Conservation (phyloP, 2,113 vertebrate species). For the Myodes glareolus region DNA sequence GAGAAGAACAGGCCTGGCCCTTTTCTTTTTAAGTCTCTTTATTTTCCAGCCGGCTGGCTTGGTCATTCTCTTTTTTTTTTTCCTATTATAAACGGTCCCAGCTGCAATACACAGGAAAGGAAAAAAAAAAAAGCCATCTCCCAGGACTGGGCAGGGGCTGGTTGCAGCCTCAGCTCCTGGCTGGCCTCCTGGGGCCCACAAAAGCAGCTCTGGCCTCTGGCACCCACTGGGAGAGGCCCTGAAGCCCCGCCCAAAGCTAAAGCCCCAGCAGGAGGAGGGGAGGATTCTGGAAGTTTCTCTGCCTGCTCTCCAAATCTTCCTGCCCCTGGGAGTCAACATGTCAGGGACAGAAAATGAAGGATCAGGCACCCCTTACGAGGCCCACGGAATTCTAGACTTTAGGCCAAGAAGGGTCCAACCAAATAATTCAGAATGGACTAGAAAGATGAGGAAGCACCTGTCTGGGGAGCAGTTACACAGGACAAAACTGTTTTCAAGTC, state of each 20-base stretch:
- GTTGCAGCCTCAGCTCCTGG: constrained; percentile 61
- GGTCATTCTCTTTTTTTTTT: constrained; percentile 78
- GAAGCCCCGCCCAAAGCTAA: constrained; percentile 63
- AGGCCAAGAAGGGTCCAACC: not conserved
- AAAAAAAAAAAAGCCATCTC: constrained; percentile 68
- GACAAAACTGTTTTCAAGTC: not conserved
- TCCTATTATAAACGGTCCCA: constrained; percentile 82
- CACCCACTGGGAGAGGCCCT: constrained; percentile 81
- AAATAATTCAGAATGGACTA: not conserved
- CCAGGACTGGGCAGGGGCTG: constrained; percentile 72
- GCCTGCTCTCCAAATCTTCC: constrained; percentile 44
- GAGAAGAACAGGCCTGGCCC: constrained; percentile 79
- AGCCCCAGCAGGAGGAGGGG: constrained; percentile 43
- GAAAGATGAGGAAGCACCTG: not conserved
- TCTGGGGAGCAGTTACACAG: not conserved
- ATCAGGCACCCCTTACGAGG: not conserved
- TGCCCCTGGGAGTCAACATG: constrained; percentile 17
- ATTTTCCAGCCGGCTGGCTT: constrained; percentile 82
- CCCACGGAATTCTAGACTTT: not conserved
- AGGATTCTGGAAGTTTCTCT: constrained; percentile 64
- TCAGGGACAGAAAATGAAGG: constrained; percentile 54
- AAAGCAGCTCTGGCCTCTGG: constrained; percentile 71
- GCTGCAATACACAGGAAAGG: constrained; percentile 72
- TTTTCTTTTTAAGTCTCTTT: constrained; percentile 82
- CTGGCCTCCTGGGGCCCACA: constrained; percentile 77